Conservation (phyloP, 2,888 invertebrate species). For the Athrips mouffetella region DNA sequence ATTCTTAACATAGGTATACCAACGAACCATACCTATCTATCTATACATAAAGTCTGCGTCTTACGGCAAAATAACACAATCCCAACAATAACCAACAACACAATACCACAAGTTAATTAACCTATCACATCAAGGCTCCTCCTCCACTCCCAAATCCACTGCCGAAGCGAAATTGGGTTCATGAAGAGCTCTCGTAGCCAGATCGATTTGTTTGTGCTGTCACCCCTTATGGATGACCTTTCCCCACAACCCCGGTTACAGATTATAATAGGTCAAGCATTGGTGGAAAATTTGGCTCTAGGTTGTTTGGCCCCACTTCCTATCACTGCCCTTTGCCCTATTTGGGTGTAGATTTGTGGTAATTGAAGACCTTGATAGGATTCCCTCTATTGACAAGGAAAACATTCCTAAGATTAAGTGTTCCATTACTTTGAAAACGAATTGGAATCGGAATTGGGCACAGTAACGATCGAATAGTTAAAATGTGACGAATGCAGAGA, state of each 20-base stretch:
- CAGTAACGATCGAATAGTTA: too few relatives aligned
- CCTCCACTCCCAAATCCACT: not conserved
- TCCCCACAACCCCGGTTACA: constrained; percentile 10
- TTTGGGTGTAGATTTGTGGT: not conserved
- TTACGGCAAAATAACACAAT: too few relatives aligned
- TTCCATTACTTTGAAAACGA: too few relatives aligned
- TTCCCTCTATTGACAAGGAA: too few relatives aligned
- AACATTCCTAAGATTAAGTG: too few relatives aligned
- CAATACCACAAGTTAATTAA: constrained; percentile 1
- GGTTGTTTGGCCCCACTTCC: constrained; percentile 5
- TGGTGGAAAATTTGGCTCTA: constrained; percentile 43
- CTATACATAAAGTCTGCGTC: too few relatives aligned
- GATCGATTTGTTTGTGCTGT: constrained; percentile 43
- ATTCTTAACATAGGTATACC: too few relatives aligned
- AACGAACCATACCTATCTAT: too few relatives aligned
- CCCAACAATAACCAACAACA: too few relatives aligned
- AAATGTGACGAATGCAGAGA: not conserved
- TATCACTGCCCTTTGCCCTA: not conserved
- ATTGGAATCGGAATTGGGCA: too few relatives aligned
- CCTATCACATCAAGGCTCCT: not conserved
- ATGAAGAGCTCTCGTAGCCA: constrained; percentile 16
- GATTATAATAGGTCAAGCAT: constrained; percentile 1
- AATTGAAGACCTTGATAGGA: constrained; percentile 9
- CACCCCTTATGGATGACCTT: constrained; percentile 43
- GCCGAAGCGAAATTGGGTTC: not conserved